Conservation (phyloP, 2,797 vertebrate species). For the Cheirogaleus major region DNA sequence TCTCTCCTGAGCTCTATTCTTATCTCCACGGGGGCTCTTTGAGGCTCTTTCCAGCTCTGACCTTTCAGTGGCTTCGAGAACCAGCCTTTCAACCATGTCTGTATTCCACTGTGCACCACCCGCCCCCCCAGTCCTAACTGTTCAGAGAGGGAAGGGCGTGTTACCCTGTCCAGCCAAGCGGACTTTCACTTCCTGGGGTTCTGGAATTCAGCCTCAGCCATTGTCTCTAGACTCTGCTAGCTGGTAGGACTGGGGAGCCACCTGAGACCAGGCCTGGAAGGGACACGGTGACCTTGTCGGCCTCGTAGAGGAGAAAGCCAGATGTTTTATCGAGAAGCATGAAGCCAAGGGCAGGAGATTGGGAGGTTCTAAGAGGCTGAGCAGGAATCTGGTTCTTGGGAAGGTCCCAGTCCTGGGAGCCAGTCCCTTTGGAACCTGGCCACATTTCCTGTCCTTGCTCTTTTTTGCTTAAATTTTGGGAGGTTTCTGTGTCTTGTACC, state of each 20-base stretch:
- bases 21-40: neutral
- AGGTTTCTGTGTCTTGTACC: neutral
- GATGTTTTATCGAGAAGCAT: neutral
- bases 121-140: neutral
- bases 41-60: neutral
- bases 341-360: neutral
- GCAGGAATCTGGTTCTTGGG: accelerated
- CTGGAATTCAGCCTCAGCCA: neutral
- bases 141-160: neutral
- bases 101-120: too few species aligned
- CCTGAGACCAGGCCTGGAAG: accelerated
- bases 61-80: neutral
- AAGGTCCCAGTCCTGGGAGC: neutral
- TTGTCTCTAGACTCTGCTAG: neutral
- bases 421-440: neutral
- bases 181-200: neutral
- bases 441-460: neutral
- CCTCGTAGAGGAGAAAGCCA: neutral
- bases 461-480: neutral
- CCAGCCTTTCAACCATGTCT: too few species aligned
- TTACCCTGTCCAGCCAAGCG: neutral
- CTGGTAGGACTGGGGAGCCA: neutral
- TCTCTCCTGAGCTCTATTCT: neutral
- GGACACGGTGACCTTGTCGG: too few species aligned
- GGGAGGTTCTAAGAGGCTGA: neutral